These are phyloP conservation scores for Leptinotarsa undecemlineata DNA, from an alignment of 1,140 invertebrate species.

Conservation along the genomic window DNA sequence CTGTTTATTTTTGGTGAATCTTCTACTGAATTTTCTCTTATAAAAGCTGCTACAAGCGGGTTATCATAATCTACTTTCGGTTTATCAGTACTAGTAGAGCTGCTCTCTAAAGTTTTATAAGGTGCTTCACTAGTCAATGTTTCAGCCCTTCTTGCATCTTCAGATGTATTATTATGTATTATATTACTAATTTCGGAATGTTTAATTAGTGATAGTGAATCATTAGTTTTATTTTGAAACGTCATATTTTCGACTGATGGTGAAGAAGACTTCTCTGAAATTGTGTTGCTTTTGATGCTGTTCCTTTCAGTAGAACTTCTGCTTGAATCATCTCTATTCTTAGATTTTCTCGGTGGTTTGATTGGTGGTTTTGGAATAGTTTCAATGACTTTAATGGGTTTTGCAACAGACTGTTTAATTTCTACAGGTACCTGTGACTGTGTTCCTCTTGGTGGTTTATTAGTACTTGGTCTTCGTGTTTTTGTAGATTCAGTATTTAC, in stretches of 20 bases:
- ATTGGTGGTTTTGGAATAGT: slow-evolving; percentile 39
- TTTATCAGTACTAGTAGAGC: slow-evolving; percentile 1
- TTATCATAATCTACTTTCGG: slow-evolving; percentile 35
- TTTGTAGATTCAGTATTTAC: slow-evolving; percentile 54
- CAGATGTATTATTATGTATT: background rate
- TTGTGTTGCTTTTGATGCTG: slow-evolving; percentile 30
- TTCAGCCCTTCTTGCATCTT: background rate
- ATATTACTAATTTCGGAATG: slow-evolving; percentile 14
- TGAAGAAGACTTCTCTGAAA: slow-evolving; percentile 34
- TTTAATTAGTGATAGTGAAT: background rate
- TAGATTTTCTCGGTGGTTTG: slow-evolving; percentile 47
- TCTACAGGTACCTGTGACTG: slow-evolving; percentile 18
- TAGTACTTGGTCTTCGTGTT: slow-evolving; percentile 19
- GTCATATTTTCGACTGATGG: slow-evolving; percentile 21
- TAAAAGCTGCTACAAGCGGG: slow-evolving; percentile 48
- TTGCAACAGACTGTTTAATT: slow-evolving; percentile 7
- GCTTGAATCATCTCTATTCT: slow-evolving; percentile 26
- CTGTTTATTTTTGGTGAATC: slow-evolving; percentile 30
- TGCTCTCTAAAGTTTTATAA: too few species aligned
- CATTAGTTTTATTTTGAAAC: slow-evolving; percentile 3
- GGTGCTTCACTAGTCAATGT: too few species aligned
- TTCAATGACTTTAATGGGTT: slow-evolving; percentile 15
- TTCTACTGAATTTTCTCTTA: slow-evolving; percentile 46
- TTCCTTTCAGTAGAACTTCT: slow-evolving; percentile 25
- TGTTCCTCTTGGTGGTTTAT: slow-evolving; percentile 9